Percentiles rank a stretch among this genome's conserved stretches.
Evolutionary conservation across 1,140 invertebrate genomes (phyloP).

Genomic region (Harlomillsia oculata): DNA sequence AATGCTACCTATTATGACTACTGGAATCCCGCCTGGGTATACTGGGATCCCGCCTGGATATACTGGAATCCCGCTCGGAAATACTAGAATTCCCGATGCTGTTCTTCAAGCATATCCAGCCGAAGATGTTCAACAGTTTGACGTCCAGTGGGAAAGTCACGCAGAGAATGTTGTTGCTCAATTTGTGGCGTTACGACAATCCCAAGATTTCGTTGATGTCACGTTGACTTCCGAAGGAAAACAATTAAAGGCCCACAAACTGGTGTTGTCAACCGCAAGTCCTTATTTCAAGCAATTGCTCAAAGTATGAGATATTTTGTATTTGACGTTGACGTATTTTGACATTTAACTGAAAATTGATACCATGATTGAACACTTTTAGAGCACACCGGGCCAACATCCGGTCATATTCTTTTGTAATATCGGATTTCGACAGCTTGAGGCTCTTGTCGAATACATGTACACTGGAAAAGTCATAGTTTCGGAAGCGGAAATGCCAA

Average conservation of each 20-base stretch:
- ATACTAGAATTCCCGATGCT: constrained; percentile 13
- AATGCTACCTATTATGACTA: too few relatives aligned
- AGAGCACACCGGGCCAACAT: constrained; percentile 76
- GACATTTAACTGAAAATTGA: too few relatives aligned
- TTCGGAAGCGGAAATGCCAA: constrained; percentile 72
- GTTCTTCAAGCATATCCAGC: constrained; percentile 9
- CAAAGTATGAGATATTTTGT: too few relatives aligned
- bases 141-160: constrained; percentile 87
- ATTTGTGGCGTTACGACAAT: constrained; percentile 38
- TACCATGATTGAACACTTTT: too few relatives aligned
- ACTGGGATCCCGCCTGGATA: constrained; percentile 11
- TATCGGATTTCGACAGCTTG: constrained; percentile 68
- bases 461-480: constrained; percentile 85
- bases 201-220: constrained; percentile 44
- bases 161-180: constrained; percentile 51
- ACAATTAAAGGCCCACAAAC: constrained; percentile 42
- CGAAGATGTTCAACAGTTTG: constrained; percentile 71
- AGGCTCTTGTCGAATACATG: constrained; percentile 73
- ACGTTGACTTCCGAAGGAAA: constrained; percentile 41
- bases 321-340: too few relatives aligned
- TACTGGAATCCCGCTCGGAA: too few relatives aligned
- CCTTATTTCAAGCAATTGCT: constrained; percentile 44
- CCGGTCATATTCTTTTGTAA: constrained; percentile 77
- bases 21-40: too few relatives aligned
- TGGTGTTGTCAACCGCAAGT: constrained; percentile 46